phyloP scores from a whole-genome alignment of 2,113 vertebrate species.

The Thomomys bottae region DNA sequence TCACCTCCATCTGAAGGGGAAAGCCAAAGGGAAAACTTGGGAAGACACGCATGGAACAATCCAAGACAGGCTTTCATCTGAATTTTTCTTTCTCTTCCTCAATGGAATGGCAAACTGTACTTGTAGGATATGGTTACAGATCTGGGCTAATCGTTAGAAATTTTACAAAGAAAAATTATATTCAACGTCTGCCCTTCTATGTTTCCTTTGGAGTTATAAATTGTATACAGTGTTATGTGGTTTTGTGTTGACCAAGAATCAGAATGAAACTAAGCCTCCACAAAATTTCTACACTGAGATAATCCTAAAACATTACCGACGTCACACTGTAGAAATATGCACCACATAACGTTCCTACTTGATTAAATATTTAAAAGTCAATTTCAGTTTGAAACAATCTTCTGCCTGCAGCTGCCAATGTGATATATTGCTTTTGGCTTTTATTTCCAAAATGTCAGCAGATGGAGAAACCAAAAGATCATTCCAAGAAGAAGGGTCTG shows the following conservation, averaged over 20 bases:
- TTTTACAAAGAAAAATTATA: constrained; percentile 37
- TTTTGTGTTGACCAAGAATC: constrained; percentile 47
- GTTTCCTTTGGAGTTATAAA: constrained; percentile 25
- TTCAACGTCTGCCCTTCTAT: constrained; percentile 5
- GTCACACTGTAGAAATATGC: constrained; percentile 56
- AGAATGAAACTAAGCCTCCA: constrained; percentile 45
- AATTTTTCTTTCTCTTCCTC: constrained; percentile 1
- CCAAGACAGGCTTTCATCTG: not conserved
- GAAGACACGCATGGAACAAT: not conserved
- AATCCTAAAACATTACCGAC: constrained; percentile 49
- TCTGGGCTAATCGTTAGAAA: not conserved
- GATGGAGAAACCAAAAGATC: constrained; percentile 45
- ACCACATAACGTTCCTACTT: constrained; percentile 46
- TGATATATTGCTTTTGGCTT: constrained; percentile 64
- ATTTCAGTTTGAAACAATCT: constrained; percentile 68
- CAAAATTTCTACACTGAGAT: constrained; percentile 23
- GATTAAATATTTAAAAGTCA: constrained; percentile 71
- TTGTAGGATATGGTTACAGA: constrained; percentile 30
- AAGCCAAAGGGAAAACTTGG: not conserved
- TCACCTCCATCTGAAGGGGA: not conserved
- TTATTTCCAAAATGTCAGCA: constrained; percentile 61
- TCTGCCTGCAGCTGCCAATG: constrained; percentile 53
- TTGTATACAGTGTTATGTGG: not conserved
- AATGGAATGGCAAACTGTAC: not conserved
- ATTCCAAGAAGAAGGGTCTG: not conserved